Percentiles rank a stretch among this genome's conserved stretches.
Conservation (phyloP, 2,797 vertebrate species). For the Cottoperca gobio region DNA sequence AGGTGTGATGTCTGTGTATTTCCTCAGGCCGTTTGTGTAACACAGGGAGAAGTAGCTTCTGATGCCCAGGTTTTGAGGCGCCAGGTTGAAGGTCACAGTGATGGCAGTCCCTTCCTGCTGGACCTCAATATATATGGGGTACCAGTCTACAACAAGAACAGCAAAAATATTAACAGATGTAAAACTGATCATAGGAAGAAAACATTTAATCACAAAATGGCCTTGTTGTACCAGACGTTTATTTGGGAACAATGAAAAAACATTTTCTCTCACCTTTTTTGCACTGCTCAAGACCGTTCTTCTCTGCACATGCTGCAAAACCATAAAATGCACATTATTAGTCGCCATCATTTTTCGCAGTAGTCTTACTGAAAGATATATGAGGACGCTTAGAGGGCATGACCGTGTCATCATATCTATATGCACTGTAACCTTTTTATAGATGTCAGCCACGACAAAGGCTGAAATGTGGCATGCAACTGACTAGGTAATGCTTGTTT, state of each 20-base stretch:
- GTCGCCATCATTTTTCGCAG: not conserved
- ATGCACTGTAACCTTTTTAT: too few species aligned
- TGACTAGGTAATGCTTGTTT: too few species aligned
- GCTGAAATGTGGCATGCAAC: too few species aligned
- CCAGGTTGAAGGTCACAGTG: slow-evolving; percentile 86
- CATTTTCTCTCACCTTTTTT: slow-evolving; percentile 75
- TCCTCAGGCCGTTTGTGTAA: slow-evolving; percentile 67
- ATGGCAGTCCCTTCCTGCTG: slow-evolving; percentile 71
- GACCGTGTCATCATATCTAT: not conserved
- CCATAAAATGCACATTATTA: not conserved
- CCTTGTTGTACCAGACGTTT: not conserved
- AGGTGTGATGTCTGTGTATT: slow-evolving; percentile 71
- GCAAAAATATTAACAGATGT: not conserved
- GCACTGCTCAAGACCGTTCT: slow-evolving; percentile 81
- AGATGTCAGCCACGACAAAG: too few species aligned
- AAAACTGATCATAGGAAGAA: not conserved
- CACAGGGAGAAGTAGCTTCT: slow-evolving; percentile 82
- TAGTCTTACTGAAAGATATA: not conserved
- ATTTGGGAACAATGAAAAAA: not conserved
- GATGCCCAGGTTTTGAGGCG: slow-evolving; percentile 80
- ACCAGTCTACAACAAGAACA: slow-evolving; percentile 81
- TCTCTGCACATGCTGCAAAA: slow-evolving; percentile 84
- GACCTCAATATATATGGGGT: slow-evolving; percentile 77
- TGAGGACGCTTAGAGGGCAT: not conserved
- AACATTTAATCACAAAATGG: not conserved